Evolutionary conservation across 2,797 vertebrate genomes (phyloP).

Genomic region (Alauda arvensis): DNA sequence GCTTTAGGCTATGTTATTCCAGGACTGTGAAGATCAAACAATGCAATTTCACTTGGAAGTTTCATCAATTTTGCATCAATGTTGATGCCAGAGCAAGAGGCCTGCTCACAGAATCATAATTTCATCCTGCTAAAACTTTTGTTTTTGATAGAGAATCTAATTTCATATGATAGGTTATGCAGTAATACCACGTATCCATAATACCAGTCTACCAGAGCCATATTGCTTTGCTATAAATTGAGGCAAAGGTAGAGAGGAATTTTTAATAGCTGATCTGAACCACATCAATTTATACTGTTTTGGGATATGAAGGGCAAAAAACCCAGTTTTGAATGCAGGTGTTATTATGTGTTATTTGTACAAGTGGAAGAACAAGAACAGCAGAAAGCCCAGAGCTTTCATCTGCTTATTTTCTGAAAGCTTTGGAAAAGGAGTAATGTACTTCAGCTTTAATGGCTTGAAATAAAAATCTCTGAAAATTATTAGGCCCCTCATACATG

Average conservation of each 20-base stretch:
- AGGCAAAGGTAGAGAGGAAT: constrained; percentile 59
- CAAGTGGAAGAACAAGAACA: constrained; percentile 80
- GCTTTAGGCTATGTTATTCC: constrained; percentile 79
- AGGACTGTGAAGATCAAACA: constrained; percentile 85
- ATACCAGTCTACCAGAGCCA: constrained; percentile 47
- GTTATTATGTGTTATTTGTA: constrained; percentile 90
- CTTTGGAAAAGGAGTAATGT: constrained; percentile 79
- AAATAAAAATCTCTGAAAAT: constrained; percentile 74
- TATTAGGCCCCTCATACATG: constrained; percentile 39
- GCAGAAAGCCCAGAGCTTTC: constrained; percentile 80
- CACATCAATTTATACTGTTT: constrained; percentile 81
- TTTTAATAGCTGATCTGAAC: constrained; percentile 71
- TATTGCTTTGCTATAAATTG: constrained; percentile 52
- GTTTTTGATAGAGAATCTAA: constrained; percentile 75
- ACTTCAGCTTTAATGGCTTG: constrained; percentile 71
- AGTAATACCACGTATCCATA: constrained; percentile 57
- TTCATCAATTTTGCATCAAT: constrained; percentile 85
- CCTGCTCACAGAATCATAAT: constrained; percentile 75
- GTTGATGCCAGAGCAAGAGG: constrained; percentile 72
- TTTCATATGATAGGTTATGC: constrained; percentile 68
- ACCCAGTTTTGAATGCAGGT: constrained; percentile 69
- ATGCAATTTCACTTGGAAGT: constrained; percentile 80
- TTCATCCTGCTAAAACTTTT: constrained; percentile 75
- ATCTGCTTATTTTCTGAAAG: constrained; percentile 82
- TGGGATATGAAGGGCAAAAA: constrained; percentile 76